Evolutionary conservation across 1,140 invertebrate species (phyloP), one percentile per base, ranked within the genome.

Genomic region (Caerostris darwini): DNA sequence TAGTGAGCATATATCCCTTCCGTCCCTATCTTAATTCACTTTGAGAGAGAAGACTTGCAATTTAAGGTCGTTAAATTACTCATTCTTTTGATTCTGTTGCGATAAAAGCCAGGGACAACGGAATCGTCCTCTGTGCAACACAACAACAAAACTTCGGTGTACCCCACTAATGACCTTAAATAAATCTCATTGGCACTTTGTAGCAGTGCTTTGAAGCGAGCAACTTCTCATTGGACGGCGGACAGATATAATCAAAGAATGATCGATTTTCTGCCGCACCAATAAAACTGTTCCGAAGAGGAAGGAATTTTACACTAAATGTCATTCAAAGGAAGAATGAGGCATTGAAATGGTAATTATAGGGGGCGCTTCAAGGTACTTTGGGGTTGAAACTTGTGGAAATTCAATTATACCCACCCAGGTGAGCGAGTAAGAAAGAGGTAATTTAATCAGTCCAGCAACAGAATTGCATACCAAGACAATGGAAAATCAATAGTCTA

Each of bases 11-110:
- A 34, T 34, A 34, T 34, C 0, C n/a, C n/a, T n/a, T 34, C 34
- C 34, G 34, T 34, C 34, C 34, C 34, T 34, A 34, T 12, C 69
- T 71, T 34, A 71, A 34, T 50, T 8, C 69, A 71, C 69, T 71
- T 71, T 34, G 69, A 34, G 7, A 10, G 19, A 71, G 69, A n/a
- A 10, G 69, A 3, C 19, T 34, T 71, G 69, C 69, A 71, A 71
- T 71, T 71, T 71, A 50, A 71, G 69, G 69, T 50, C 19, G 69
- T 71, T 71, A 71, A 71, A 71, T 71, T 71, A 71, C 69, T 71
- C 19, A n/a, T 50, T 34, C 50, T 71, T 71, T 71, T 34, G 19
- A 34, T 71, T 34, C 34, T 8, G 34, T 10, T 8, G 5, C 69
- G 69, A 71, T 71, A 71, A 71, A 71, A 19, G 69, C 69, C 3